Evolutionary conservation across 2,797 vertebrate species (phyloP), one percentile per base, ranked within the genome.

Genomic region (Tolypeutes matacus): DNA sequence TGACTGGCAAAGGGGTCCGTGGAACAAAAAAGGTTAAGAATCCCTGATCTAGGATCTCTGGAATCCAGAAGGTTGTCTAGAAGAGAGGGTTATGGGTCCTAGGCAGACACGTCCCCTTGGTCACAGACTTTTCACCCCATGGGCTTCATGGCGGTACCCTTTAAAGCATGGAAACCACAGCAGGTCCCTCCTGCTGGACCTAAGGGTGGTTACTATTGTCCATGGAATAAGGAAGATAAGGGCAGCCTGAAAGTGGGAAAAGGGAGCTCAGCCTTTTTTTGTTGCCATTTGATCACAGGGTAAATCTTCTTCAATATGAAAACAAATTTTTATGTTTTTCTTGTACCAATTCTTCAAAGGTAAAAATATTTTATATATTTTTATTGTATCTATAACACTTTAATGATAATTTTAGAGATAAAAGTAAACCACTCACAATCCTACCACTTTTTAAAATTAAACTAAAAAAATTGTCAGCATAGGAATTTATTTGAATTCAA

Each of bases 291-390:
- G 42, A 64, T 87, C 31, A 39, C 1, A 23, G 62, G 31, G n/a
- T 5, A 95, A 72, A 85, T 23, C 69, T 76, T 89, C 70, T 76
- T 89, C 70, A 82, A 39, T 53, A 49, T 65, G 72, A 84, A 91
- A 88, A 91, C 76, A 62, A 7, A 1, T 36, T 72, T 86, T 69
- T 60, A 75, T 64, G 3, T 91, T 91, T 83, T 94, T 83, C 65
- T 67, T n/a, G 29, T 34, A 51, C 1, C 10, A 53, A 11, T 67
- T 76, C 60, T 91, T 86, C 18, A 77, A 20, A 76, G 36, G 56
- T 70, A 82, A 86, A 82, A 64, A 75, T 7, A 7, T 76, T 90
- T 2, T 34, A 67, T 64, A 64, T 64, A 64, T 67, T 67, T 34
- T 67, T 67, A 18, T 18, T 9, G 15, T 34, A 67, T 34, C 17